Base-by-base conservation (phyloP, 2,113 vertebrate species). In the Oenanthe oenanthe region DNA sequence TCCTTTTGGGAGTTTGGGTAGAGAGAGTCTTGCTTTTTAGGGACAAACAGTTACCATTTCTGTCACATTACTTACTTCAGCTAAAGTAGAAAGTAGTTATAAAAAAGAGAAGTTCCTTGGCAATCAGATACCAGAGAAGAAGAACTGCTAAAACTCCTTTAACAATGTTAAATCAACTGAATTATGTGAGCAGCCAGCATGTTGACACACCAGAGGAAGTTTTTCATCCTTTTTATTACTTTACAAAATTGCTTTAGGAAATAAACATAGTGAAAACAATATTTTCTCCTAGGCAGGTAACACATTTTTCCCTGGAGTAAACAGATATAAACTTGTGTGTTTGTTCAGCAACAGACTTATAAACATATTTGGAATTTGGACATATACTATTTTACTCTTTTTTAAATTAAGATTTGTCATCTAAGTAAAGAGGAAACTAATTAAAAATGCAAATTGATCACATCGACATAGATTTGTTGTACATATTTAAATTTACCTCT, bases 201-300 rank as follows among this genome's bases (percentile, higher is more conserved):
- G n/a, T 71, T 81, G 73, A 84, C 48, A 65, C 1, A 4, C 9
- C 22, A 14, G 13, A 48, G 48, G 60, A 94, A 93, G 31, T 13
- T 83, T 86, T 92, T 89, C 12, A 84, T 77, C 15, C 31, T 67
- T 88, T 88, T 83, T 88, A 92, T 71, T 87, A 71, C 43, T 36
- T 76, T 93, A 72, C 34, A 85, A 83, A 79, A 76, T 76, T 57
- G 76, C 78, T 38, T 84, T 74, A 88, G 74, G 88, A 92, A 88
- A 88, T 34, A 89, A 94, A 83, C 62, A 66, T 58, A 85, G 48
- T 57, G 40, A 89, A 93, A 87, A 67, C 45, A 85, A 4, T 78
- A 74, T 91, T 56, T 93, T 86, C 76, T 91, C 18, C 53, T 57
- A 91, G 61, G 42, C 48, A 92, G 40, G 47, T 62, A 72, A 80